Evolutionary conservation across 1,140 invertebrate genomes (phyloP), one percentile per base, ranked within the genome.

Genomic region (Macrobrachium rosenbergii): DNA sequence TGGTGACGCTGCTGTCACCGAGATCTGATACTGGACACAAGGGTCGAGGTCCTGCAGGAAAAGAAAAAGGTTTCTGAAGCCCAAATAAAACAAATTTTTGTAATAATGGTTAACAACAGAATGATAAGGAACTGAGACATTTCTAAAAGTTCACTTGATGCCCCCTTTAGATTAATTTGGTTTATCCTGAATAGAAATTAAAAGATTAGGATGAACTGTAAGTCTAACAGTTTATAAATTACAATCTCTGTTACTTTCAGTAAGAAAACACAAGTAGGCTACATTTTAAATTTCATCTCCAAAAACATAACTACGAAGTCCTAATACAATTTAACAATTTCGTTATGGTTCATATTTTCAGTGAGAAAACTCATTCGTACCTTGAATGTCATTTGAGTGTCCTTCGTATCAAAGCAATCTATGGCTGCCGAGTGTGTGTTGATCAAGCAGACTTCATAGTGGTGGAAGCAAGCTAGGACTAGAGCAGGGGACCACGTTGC

Each of bases 21-120:
- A 76, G 10, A 83, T 28, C 19, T 83, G 72, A 45, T 83, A 83
- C 17, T 60, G 8, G 52, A 60, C 59, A 73, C 82, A 83, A 10
- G 82, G 72, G 3, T 28, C 69, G n/a, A 83, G 60, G 69, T 52
- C 58, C 82, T 83, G 64, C 52, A 8, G 12, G 21, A 23, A 5
- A 79, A 5, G 43, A 59, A 19, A 12, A 7, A 23, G 8, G 21
- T 37, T 19, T n/a, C 19, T 37, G 21, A 76, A 76, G 10, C 19
- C 10, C 19, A 21, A 76, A n/a, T 19, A 37, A 76, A 19, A 7
- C 37, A 19, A 7, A 23, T 76, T 37, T 76, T 14, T 5, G 43
- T 6, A 76, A 10, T 8, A 10, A 52, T 8, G 12, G 52, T 52
- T 10, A 10, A 8, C 52, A 8, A 52, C 52, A 12, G 0, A 8